Base-by-base conservation (phyloP, 2,797 vertebrate species). In the Pseudomugil gertrudae region DNA sequence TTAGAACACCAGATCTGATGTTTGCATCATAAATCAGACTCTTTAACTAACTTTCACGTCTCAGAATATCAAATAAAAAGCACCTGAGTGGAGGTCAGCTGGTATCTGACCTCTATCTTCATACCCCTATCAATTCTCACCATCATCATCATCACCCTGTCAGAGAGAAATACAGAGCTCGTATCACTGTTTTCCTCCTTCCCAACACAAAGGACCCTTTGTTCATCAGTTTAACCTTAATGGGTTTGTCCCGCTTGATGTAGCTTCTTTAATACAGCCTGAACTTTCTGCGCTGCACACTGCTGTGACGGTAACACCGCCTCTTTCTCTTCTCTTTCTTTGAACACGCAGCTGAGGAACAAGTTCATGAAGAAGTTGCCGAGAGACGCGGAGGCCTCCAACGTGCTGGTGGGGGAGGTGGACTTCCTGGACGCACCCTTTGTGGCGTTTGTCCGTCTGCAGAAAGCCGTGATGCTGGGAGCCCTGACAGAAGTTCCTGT, bases 301-400 rank as follows among this genome's bases (percentile, higher is more conserved):
- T 80, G 76, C 66, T 85, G 87, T 81, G 85, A 87, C 80, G 67
- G 75, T 59, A 78, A 81, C 67, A 62, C 67, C 10, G 8, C 19
- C 65, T 48, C 52, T 47, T 8, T 48, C 27, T 60, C 2, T 50
- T 57, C 24, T 27, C 38, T 19, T 81, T 78, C 83, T 64, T 84
- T 19, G 4, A 8, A 0, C 26, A 55, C 61, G 32, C 72, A 99
- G 98, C 89, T 99, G 83, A 99, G 95, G 93, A 99, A 99, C 83
- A 99, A 98, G 84, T 99, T 99, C 88, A 99, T 99, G 96, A 99
- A 99, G 93, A 99, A 99, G 59, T 84, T 99, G 85, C 97, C 98
- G 13, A 96, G 96, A 73, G 98, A 99, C 1, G 98, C 98, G 0
- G 98, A 99, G 89, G 98, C 98, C 69, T 99, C 97, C 88, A 99